These are phyloP conservation scores for Luidia sarsii DNA, from an alignment of 53 echinoderm and acorn worm genomes.

Conservation along the genomic window DNA sequence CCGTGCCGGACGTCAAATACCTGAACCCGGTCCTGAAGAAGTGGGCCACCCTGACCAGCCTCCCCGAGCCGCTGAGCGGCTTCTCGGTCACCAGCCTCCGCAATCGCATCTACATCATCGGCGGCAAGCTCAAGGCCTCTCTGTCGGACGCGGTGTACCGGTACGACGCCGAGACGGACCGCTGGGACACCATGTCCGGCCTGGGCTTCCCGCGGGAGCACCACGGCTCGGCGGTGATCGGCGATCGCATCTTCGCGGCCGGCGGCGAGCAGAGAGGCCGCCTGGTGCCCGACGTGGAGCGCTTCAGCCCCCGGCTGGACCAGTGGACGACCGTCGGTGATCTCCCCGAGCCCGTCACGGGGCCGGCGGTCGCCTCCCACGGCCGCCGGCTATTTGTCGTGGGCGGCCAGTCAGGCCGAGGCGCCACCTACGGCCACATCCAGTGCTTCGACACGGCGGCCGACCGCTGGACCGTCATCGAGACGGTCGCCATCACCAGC, in stretches of 20 bases:
- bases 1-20: constrained; percentile 64
- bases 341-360: constrained; percentile 65
- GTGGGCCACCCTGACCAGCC: constrained; percentile 61
- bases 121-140: constrained; percentile 65
- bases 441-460: constrained; percentile 68
- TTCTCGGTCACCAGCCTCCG: constrained; percentile 68
- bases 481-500: constrained; percentile 64
- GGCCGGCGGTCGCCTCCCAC: constrained; percentile 74
- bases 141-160: constrained; percentile 62
- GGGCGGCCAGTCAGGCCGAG: constrained; percentile 69
- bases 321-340: constrained; percentile 65
- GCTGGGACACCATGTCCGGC: constrained; percentile 57
- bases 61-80: constrained; percentile 69
- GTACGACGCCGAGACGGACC: constrained; percentile 47
- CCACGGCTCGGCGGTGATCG: constrained; percentile 66
- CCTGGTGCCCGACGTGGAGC: constrained; percentile 65
- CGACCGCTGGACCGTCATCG: constrained; percentile 62
- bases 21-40: constrained; percentile 58
- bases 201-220: constrained; percentile 61
- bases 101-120: constrained; percentile 74
- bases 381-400: constrained; percentile 66
- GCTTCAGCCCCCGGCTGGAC: constrained; percentile 46
- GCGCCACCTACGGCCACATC: constrained; percentile 67
- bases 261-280: constrained; percentile 69
- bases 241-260: constrained; percentile 62